phyloP scores from a whole-genome alignment of 2,113 vertebrate species.

The Falcunculus frontatus region DNA sequence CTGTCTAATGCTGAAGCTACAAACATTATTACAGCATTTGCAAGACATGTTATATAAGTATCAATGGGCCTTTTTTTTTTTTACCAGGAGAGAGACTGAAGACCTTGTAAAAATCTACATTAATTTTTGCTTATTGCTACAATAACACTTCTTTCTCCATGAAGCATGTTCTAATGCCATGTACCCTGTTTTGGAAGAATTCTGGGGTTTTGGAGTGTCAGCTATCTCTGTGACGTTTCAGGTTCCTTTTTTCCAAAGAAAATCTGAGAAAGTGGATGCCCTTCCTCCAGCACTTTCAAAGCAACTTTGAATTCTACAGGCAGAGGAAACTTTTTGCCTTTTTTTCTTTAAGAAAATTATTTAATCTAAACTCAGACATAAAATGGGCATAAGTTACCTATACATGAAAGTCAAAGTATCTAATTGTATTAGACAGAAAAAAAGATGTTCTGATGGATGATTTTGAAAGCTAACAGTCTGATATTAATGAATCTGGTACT shows the following conservation, averaged over 20 bases:
- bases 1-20: not conserved
- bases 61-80: not conserved
- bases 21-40: not conserved
- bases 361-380: not conserved
- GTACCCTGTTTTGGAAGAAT: not conserved
- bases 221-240: not conserved
- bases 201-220: accelerated
- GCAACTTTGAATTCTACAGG: not conserved
- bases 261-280: not conserved
- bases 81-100: not conserved
- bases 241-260: not conserved
- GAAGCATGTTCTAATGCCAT: not conserved
- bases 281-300: not conserved
- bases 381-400: not conserved
- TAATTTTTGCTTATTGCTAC: not conserved
- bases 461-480: not conserved
- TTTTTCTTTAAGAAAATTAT: accelerated
- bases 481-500: not conserved
- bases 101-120: not conserved
- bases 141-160: not conserved
- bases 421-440: not conserved
- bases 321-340: not conserved
- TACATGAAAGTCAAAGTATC: not conserved
- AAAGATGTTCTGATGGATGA: not conserved
- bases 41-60: not conserved